Evolutionary conservation across 2,888 invertebrate species (phyloP), one percentile per base, ranked within the genome.

Genomic region (Drosophila sordidula): DNA sequence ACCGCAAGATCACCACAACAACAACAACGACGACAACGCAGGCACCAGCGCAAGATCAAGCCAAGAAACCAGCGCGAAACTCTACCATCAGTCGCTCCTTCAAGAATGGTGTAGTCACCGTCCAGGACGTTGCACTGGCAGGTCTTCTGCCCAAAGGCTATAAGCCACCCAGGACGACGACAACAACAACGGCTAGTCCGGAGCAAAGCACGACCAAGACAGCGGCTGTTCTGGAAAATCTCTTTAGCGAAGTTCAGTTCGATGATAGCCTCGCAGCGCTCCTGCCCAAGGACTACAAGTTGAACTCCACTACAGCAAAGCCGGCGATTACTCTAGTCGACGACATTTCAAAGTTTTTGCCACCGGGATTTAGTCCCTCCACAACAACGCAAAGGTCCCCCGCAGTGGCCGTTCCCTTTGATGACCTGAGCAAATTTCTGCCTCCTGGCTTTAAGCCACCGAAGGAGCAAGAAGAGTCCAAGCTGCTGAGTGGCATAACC

Each of bases 401-500:
- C 0, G 59, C 74, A 0, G 75, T 85, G 6, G 91, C 93, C 9
- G 93, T 94, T 80, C 92, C 93, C 44, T 87, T 89, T 4, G 94
- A 94, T 75, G 94, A 95, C 75, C 81, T 94, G 0, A 94, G 93
- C 79, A 93, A 94, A 74, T 93, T 95, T 49, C 91, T 95, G 69
- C 95, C 95, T n/a, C 94, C 95, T 8, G 95, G 95, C 3, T 96
- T 94, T 80, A 95, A 95, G 39, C 65, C 90, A 6, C 70, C 85
- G 3, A 80, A 86, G 22, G 76, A 70, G 8, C 70, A 59, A 12
- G 34, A 55, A 0, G 70, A 75, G 11, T 54, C 76, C 11, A 77
- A 82, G 46, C 14, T 68, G 14, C 54, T 61, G 0, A 22, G 18
- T 3, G 78, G 61, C 4, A 71, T 88, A 4, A 75, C 63, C 0